Conservation (phyloP, 2,888 invertebrate genomes). For the Thymelicus sylvestris region DNA sequence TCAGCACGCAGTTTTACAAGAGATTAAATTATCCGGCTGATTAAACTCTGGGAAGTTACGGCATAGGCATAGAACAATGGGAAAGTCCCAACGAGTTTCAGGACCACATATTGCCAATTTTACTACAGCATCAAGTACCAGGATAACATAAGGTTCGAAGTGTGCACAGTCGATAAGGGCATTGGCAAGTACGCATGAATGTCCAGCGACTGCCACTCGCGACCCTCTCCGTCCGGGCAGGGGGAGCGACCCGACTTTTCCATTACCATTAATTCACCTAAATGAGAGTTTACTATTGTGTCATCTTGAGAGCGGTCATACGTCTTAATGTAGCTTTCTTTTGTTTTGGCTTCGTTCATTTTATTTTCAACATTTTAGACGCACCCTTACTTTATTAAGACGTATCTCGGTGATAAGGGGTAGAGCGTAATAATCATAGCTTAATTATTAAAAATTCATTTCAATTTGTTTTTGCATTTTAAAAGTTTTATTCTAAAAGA, state of each 20-base stretch:
- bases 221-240: conserved; percentile 36
- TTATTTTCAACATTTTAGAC: conserved; percentile 29
- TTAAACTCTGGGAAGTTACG: neutral
- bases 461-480: neutral
- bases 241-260: conserved; percentile 60
- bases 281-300: conserved; percentile 59
- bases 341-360: conserved; percentile 45
- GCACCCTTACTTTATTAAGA: conserved; percentile 30
- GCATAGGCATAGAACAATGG: neutral
- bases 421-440: neutral
- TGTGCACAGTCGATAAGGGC: conserved; percentile 29
- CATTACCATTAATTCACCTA: conserved; percentile 66
- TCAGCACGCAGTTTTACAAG: neutral
- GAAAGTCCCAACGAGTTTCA: neutral
- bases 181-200: conserved; percentile 28
- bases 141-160: conserved; percentile 27
- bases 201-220: conserved; percentile 22
- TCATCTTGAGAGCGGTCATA: conserved; percentile 58
- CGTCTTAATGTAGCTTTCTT: conserved; percentile 56
- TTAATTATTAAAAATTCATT: conserved; percentile 16
- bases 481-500: neutral
- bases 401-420: conserved; percentile 22
- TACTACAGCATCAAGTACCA: conserved; percentile 18
- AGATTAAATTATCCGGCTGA: neutral
- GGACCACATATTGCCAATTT: conserved; percentile 10